Evolutionary conservation across 2,797 vertebrate species (phyloP).

Genomic region (Discoglossus pictus): DNA sequence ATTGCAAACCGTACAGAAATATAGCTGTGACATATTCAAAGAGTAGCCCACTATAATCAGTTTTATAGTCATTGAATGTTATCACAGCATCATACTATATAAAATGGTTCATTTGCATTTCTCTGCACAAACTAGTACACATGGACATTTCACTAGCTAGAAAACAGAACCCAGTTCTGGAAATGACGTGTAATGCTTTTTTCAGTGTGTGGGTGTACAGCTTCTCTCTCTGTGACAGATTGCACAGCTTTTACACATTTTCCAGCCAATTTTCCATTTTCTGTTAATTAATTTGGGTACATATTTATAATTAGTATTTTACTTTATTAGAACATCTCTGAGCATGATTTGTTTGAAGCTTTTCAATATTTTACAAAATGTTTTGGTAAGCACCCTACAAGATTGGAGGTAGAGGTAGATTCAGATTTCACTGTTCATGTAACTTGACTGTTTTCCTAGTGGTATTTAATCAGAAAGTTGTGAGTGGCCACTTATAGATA

Average conservation of each 20-base stretch:
- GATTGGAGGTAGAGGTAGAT: too few species aligned
- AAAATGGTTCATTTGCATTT: not conserved
- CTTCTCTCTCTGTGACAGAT: slow-evolving; percentile 39
- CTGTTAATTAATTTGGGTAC: slow-evolving; percentile 45
- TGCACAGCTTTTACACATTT: slow-evolving; percentile 36
- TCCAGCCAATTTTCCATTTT: slow-evolving; percentile 47
- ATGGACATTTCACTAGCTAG: slow-evolving; percentile 7
- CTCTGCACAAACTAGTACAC: not conserved
- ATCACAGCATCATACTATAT: too few species aligned
- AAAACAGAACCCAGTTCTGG: slow-evolving; percentile 15
- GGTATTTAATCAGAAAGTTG: too few species aligned
- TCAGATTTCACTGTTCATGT: slow-evolving; percentile 1
- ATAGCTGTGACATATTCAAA: too few species aligned
- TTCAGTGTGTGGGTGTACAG: slow-evolving; percentile 38
- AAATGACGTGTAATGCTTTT: slow-evolving; percentile 16
- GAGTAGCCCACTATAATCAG: too few species aligned
- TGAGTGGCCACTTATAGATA: too few species aligned
- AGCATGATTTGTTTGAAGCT: not conserved
- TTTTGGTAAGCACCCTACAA: too few species aligned
- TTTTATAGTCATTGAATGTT: too few species aligned
- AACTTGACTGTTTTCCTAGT: too few species aligned
- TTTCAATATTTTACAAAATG: too few species aligned
- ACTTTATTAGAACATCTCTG: not conserved
- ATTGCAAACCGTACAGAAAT: too few species aligned
- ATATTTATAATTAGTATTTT: slow-evolving; percentile 31